phyloP scores from a whole-genome alignment of 2,113 vertebrate genomes.

The Ciconia boyciana region DNA sequence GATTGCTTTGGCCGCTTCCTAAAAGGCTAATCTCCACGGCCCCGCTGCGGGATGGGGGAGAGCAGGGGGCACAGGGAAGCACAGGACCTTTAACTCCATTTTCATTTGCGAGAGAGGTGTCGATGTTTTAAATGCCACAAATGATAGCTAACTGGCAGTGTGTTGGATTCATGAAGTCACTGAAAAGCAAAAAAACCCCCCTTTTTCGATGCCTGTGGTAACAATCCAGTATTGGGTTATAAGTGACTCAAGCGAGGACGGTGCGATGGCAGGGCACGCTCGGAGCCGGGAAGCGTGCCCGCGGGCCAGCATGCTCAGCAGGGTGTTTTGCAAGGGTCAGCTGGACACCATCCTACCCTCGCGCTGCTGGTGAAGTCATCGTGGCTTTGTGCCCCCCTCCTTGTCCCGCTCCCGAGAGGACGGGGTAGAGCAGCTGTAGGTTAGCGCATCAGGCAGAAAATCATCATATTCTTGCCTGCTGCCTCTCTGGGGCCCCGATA shows the following conservation, averaged over 20 bases:
- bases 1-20: background rate
- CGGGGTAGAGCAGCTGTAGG: background rate
- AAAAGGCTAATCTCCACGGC: background rate
- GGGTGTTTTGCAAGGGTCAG: background rate
- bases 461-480: accelerated
- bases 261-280: accelerated
- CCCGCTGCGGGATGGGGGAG: accelerated
- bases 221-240: background rate
- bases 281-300: background rate
- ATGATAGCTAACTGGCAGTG: background rate
- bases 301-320: background rate
- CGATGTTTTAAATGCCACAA: background rate
- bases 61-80: background rate
- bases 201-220: background rate
- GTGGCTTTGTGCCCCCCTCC: background rate
- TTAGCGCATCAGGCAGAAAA: background rate
- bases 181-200: background rate
- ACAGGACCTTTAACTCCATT: conserved; percentile 6
- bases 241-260: background rate
- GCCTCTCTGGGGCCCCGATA: background rate
- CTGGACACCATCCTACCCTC: background rate
- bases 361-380: background rate
- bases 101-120: conserved; percentile 1
- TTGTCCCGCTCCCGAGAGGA: background rate
- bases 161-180: background rate